Percentiles rank a stretch among this genome's conserved stretches.
These are phyloP conservation scores for Sarotherodon lohbergeri DNA, from an alignment of 2,113 vertebrate genomes.

Conservation along the genomic window DNA sequence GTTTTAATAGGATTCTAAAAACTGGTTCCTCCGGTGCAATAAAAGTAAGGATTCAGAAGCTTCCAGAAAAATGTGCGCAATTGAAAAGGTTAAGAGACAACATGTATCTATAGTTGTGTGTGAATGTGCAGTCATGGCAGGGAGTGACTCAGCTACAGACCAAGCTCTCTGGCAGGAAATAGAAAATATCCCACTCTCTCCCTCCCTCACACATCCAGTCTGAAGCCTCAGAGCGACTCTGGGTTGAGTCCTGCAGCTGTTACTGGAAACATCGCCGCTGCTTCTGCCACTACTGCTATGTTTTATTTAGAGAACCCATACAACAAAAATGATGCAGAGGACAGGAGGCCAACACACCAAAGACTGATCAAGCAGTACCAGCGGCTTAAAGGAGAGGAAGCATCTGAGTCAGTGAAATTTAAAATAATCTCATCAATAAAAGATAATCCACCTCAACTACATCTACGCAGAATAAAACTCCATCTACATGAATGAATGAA, in stretches of 20 bases:
- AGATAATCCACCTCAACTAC: background rate
- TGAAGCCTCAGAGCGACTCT: background rate
- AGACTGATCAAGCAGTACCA: background rate
- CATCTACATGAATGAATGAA: background rate
- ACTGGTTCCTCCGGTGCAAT: fast-evolving
- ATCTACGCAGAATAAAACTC: background rate
- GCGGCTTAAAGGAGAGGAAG: background rate
- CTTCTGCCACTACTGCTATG: background rate
- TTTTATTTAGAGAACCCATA: background rate
- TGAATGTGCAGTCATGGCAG: background rate
- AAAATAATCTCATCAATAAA: constrained; percentile 8
- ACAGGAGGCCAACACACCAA: background rate
- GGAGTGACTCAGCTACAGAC: background rate
- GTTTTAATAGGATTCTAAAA: background rate
- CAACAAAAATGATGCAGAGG: background rate
- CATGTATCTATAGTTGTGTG: background rate
- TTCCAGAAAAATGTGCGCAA: background rate
- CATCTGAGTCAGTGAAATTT: constrained; percentile 15
- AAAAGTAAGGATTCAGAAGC: background rate
- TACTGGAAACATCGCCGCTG: background rate
- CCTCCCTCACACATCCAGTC: background rate
- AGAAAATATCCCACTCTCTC: background rate
- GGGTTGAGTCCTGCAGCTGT: background rate
- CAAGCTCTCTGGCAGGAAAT: background rate
- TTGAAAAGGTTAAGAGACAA: background rate